Evolutionary conservation across 1,140 invertebrate genomes (phyloP).

Genomic region (Bombus fervidus): DNA sequence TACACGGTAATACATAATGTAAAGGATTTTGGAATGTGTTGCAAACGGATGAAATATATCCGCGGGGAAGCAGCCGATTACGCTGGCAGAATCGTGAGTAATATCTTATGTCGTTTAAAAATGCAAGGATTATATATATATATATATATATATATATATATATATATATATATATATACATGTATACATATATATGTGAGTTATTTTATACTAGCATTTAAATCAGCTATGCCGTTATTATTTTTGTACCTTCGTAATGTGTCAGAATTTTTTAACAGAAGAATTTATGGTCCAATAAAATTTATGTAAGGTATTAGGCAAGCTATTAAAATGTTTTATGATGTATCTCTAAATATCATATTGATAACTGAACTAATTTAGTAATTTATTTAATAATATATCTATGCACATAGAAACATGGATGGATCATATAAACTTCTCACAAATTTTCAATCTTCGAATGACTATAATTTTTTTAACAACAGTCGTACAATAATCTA

Average conservation of each 20-base stretch:
- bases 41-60: background rate
- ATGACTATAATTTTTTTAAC: too few species aligned
- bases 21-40: background rate
- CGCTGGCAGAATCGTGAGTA: background rate
- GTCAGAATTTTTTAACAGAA: too few species aligned
- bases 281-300: too few species aligned
- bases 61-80: background rate
- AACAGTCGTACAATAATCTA: too few species aligned
- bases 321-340: too few species aligned
- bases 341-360: too few species aligned
- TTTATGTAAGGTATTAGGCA: too few species aligned
- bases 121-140: background rate
- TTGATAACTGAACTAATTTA: too few species aligned
- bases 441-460: too few species aligned
- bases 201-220: background rate
- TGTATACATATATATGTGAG: background rate
- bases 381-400: too few species aligned
- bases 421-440: too few species aligned
- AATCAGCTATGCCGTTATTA: background rate
- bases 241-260: background rate
- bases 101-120: constrained; percentile 3
- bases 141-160: background rate
- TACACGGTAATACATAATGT: background rate
- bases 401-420: too few species aligned
- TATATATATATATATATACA: background rate